These are phyloP conservation scores for Lemur catta DNA, from an alignment of 2,797 vertebrate species.

Conservation along the genomic window DNA sequence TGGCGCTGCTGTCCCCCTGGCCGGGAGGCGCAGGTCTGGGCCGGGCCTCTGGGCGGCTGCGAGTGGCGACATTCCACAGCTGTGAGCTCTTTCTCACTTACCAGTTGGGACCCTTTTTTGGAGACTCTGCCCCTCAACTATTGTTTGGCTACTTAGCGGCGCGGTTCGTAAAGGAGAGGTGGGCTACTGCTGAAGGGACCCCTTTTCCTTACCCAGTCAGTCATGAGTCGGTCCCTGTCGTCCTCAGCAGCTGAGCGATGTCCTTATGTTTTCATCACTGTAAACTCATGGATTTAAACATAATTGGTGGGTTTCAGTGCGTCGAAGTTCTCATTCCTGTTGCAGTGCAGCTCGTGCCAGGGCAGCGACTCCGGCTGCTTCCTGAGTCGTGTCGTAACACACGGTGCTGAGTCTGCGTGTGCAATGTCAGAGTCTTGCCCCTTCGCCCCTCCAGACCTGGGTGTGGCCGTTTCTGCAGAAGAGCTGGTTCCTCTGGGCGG, in stretches of 20 bases:
- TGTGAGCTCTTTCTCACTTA: neutral
- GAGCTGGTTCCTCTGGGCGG: neutral
- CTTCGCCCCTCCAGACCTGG: neutral
- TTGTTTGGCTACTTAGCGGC: too few relatives aligned
- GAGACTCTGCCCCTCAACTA: too few relatives aligned
- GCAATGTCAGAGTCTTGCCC: rapidly evolving
- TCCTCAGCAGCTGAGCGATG: neutral
- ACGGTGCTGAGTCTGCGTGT: rapidly evolving
- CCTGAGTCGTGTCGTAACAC: neutral
- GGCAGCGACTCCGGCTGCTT: too few relatives aligned
- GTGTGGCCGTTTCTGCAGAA: neutral
- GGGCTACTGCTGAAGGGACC: neutral
- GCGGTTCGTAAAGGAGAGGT: rapidly evolving
- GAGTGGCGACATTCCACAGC: rapidly evolving
- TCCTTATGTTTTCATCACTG: neutral
- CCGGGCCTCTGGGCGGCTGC: neutral
- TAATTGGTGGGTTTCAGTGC: neutral
- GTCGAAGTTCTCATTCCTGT: too few relatives aligned
- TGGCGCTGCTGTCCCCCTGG: neutral
- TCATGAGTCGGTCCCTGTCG: neutral
- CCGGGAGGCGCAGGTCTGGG: neutral
- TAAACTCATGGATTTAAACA: neutral
- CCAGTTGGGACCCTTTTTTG: neutral
- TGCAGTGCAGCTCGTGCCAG: neutral
- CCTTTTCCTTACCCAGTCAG: neutral